phyloP scores from a whole-genome alignment of 2,888 invertebrate species.

The Syrphus vitripennis region DNA sequence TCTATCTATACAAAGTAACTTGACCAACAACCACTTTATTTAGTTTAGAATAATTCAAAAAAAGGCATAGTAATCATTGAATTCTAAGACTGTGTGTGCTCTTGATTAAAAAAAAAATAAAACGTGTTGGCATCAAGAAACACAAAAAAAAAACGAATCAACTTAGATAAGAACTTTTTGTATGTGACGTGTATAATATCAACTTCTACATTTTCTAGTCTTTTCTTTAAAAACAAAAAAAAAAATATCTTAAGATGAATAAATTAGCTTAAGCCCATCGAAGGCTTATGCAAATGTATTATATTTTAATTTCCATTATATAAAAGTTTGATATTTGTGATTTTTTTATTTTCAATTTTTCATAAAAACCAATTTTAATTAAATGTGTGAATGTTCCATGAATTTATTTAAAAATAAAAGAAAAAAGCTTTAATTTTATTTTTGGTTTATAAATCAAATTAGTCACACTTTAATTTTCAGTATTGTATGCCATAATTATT shows the following conservation, averaged over 20 bases:
- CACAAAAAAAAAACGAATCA: neutral
- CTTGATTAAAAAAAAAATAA: constrained; percentile 2
- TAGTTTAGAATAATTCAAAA: neutral
- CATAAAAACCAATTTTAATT: neutral
- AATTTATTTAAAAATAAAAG: no score
- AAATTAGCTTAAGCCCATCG: constrained; percentile 1
- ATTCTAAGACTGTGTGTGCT: neutral
- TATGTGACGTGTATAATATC: no score
- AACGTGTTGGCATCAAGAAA: neutral
- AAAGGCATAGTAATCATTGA: neutral
- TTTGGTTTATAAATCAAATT: constrained; percentile 18
- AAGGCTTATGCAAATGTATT: constrained; percentile 12
- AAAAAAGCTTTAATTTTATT: neutral
- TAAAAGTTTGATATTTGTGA: neutral
- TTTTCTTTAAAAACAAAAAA: no score
- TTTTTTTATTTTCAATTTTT: neutral
- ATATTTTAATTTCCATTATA: neutral
- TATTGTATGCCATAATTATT: constrained; percentile 19
- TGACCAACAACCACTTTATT: neutral
- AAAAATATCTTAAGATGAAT: neutral
- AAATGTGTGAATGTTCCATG: no score
- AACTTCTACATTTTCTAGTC: no score
- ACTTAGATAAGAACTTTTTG: neutral
- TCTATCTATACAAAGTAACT: neutral
- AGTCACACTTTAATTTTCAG: constrained; percentile 44